Conservation (phyloP, 2,113 vertebrate genomes). For the Cheirogaleus medius region DNA sequence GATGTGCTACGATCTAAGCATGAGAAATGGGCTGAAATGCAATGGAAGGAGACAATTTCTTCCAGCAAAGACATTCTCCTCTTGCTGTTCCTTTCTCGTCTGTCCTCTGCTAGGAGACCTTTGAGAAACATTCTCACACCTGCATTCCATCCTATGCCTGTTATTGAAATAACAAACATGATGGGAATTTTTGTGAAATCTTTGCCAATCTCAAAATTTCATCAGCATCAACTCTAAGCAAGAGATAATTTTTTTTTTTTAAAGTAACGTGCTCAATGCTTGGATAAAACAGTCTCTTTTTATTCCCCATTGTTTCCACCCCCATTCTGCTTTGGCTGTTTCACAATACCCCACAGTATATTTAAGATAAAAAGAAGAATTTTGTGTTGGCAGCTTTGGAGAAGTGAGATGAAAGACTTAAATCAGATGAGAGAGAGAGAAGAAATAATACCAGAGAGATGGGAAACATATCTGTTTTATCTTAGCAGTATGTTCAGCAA, state of each 20-base stretch:
- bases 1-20: slow-evolving; percentile 65
- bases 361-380: not conserved
- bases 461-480: not conserved
- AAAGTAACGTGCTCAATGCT: not conserved
- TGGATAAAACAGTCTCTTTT: not conserved
- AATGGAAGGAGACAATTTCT: slow-evolving; percentile 77
- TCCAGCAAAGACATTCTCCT: slow-evolving; percentile 54
- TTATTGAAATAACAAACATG: slow-evolving; percentile 68
- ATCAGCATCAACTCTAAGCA: slow-evolving; percentile 52
- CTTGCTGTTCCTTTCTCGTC: slow-evolving; percentile 66
- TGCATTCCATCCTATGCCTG: slow-evolving; percentile 74
- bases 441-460: not conserved
- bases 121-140: slow-evolving; percentile 69
- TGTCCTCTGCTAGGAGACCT: slow-evolving; percentile 1
- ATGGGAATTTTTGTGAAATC: slow-evolving; percentile 70
- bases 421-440: not conserved
- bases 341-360: not conserved
- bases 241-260: not conserved
- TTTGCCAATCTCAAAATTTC: slow-evolving; percentile 54
- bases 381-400: not conserved
- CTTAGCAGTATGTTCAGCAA: not conserved
- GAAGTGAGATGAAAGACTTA: not conserved
- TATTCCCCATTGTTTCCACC: accelerated
- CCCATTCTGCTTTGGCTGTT: not conserved
- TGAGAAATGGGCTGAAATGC: slow-evolving; percentile 58